Evolutionary conservation across 2,113 vertebrate genomes (phyloP), one percentile per base, ranked within the genome.

Genomic region (Conger conger): DNA sequence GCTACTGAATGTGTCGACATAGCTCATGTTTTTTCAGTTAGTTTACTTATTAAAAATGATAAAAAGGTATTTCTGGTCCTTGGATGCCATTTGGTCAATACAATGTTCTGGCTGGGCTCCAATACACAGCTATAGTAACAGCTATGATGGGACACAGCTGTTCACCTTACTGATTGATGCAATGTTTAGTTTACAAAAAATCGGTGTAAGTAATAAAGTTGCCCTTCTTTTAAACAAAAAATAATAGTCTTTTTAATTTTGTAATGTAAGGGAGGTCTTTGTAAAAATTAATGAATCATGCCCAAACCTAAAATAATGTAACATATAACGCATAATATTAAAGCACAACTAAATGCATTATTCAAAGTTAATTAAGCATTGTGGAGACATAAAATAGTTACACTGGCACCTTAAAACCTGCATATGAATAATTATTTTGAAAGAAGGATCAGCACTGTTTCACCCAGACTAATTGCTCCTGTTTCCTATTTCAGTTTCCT

Each of bases 401-500:
- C n/a, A 73, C 11, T n/a, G 20, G n/a, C 27, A 73, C 27, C 68
- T 33, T 73, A 33, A 73, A 73, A 73, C 68, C 33, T 68, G 27
- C 60, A 68, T 68, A 3, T 68, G 60, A 27, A n/a, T 11, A n/a
- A 73, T 33, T 73, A n/a, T 73, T 73, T 73, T 73, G 68, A 73
- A 30, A 73, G 27, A 73, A 73, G 27, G 27, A 73, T 33, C n/a
- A 30, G 68, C 68, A 73, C n/a, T 73, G 68, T 73, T 27, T 73
- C 9, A 73, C n/a, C 68, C n/a, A 73, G 68, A 33, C 68, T 33
- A 73, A 73, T 73, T 91, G 82, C 80, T 13, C 83, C 83, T 85
- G 33, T 81, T 87, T 86, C 17, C 37, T 92, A 91, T 76, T 90
- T 78, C 76, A 42, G 83, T 50, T 37, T 90, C 84, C 45, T 27